phyloP scores from a whole-genome alignment of 2,888 invertebrate genomes.

The Palloptera scutellata region DNA sequence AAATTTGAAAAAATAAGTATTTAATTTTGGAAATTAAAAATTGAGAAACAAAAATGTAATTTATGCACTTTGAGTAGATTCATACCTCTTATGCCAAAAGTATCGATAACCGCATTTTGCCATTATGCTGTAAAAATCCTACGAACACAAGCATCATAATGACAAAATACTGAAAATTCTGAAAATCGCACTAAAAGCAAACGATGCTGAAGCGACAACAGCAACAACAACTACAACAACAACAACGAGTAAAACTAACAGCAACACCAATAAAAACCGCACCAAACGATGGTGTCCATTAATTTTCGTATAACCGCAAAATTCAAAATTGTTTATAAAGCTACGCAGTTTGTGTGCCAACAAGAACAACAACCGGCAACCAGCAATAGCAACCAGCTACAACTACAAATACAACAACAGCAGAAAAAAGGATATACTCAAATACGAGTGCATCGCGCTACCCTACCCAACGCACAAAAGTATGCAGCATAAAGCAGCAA shows the following conservation, averaged over 20 bases:
- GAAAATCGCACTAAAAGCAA: constrained; percentile 12
- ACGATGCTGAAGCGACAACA: background rate
- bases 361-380: background rate
- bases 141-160: constrained; percentile 29
- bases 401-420: background rate
- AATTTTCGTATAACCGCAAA: constrained; percentile 59
- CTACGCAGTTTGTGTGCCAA: constrained; percentile 19
- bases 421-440: background rate
- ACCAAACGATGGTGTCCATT: constrained; percentile 54
- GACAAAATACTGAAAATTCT: constrained; percentile 20
- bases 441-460: background rate
- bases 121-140: constrained; percentile 31
- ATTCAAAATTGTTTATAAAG: constrained; percentile 60
- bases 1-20: too few relatives aligned
- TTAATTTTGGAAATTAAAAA: too few relatives aligned
- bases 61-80: too few relatives aligned
- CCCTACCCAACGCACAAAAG: background rate
- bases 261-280: constrained; percentile 34
- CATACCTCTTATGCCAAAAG: background rate
- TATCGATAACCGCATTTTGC: constrained; percentile 27
- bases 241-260: constrained; percentile 34
- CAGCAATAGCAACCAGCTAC: background rate
- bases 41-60: too few relatives aligned
- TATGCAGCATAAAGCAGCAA: background rate
- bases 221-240: constrained; percentile 25